These are phyloP conservation scores for Apantesis nais DNA, from an alignment of 2,888 invertebrate species.

Conservation along the genomic window DNA sequence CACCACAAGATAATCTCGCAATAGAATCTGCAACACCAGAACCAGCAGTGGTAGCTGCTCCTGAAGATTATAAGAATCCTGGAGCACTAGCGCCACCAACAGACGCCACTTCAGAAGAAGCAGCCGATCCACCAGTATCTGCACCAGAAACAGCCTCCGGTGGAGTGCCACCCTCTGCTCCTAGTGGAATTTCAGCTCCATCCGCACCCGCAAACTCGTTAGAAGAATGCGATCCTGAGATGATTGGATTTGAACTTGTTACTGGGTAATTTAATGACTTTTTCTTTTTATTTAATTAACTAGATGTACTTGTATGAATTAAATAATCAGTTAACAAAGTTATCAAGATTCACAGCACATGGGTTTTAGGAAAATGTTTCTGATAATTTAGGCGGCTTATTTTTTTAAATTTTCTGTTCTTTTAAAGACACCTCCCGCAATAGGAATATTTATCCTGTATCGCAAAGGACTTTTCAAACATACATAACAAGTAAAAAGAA, in stretches of 20 bases:
- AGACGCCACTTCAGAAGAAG: constrained; percentile 52
- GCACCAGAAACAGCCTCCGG: constrained; percentile 80
- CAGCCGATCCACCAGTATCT: constrained; percentile 59
- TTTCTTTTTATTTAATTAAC: constrained; percentile 27
- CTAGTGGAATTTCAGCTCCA: constrained; percentile 80
- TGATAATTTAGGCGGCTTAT: constrained; percentile 32
- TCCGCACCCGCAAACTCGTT: constrained; percentile 84
- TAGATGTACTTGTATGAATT: constrained; percentile 47
- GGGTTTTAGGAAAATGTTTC: constrained; percentile 56
- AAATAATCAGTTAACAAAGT: constrained; percentile 59
- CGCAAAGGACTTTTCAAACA: no score
- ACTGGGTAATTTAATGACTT: constrained; percentile 87
- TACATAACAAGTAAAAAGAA: no score
- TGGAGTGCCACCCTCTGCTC: constrained; percentile 79
- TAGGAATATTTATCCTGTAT: no score
- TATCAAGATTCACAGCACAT: constrained; percentile 66
- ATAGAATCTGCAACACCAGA: constrained; percentile 78
- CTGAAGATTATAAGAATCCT: constrained; percentile 77
- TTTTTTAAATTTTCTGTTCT: no score
- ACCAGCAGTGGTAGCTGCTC: constrained; percentile 76
- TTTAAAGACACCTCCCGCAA: no score
- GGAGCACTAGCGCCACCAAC: constrained; percentile 69
- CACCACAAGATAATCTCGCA: constrained; percentile 80
- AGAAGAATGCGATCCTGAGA: constrained; percentile 94
- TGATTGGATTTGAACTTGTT: constrained; percentile 96